A percentile compares a stretch with the other conserved stretches of the same genome.
Evolutionary conservation across 2,797 vertebrate species (phyloP).

Genomic region (Gymnodraco acuticeps): DNA sequence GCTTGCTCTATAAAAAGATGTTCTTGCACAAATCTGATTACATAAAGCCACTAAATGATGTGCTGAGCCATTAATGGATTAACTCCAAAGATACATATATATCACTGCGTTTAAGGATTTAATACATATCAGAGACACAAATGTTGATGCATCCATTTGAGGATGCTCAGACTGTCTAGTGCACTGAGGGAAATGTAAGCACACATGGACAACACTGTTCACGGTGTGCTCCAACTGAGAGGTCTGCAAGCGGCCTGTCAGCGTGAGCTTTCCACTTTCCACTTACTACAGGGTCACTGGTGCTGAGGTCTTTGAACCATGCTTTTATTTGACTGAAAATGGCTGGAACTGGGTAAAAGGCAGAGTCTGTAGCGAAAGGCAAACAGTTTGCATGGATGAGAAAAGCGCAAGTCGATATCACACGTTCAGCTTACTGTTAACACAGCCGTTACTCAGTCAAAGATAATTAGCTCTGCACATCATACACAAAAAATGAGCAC

Average conservation of each 20-base stretch:
- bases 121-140: conserved; percentile 19
- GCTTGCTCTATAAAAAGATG: conserved; percentile 21
- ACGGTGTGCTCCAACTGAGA: conserved; percentile 36
- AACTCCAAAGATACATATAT: conserved; percentile 17
- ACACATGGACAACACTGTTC: conserved; percentile 38
- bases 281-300: conserved; percentile 55
- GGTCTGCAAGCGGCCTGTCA: conserved; percentile 63
- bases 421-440: conserved; percentile 22
- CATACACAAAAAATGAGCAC: neutral
- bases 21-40: conserved; percentile 20
- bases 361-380: conserved; percentile 44
- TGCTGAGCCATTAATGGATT: conserved; percentile 42
- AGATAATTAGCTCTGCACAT: neutral
- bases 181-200: conserved; percentile 35
- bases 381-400: conserved; percentile 45
- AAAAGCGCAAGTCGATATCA: conserved; percentile 44
- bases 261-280: conserved; percentile 54
- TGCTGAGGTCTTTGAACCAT: conserved; percentile 53
- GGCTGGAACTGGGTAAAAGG: conserved; percentile 43
- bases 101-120: conserved; percentile 40
- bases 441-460: neutral
- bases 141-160: conserved; percentile 27
- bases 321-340: conserved; percentile 64
- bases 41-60: conserved; percentile 24
- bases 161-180: conserved; percentile 28